These are phyloP conservation scores for Fulmarus glacialis DNA, from an alignment of 2,113 vertebrate genomes.

Conservation along the genomic window DNA sequence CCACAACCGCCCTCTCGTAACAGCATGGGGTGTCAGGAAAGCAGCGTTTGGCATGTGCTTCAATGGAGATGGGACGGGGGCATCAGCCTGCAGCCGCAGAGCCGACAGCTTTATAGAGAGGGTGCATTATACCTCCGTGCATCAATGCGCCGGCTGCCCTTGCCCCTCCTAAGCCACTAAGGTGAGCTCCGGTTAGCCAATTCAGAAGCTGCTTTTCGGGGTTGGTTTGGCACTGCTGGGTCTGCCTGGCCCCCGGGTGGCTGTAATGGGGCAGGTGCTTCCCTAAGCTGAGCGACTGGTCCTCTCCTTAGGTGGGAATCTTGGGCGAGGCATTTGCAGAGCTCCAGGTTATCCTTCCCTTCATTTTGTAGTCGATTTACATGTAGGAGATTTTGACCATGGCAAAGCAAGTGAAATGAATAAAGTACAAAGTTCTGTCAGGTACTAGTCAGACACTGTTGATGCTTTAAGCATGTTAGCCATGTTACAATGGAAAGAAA, in stretches of 20 bases:
- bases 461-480: conserved; percentile 91
- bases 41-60: conserved; percentile 52
- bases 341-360: conserved; percentile 93
- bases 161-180: background rate
- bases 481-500: conserved; percentile 96
- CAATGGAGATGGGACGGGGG: conserved; percentile 53
- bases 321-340: conserved; percentile 84
- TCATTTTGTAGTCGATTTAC: conserved; percentile 89
- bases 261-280: background rate
- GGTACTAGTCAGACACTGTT: conserved; percentile 94
- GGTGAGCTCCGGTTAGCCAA: background rate
- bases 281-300: conserved; percentile 58
- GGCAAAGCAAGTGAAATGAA: conserved; percentile 98
- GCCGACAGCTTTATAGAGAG: background rate
- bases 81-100: background rate
- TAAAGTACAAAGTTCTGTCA: conserved; percentile 93
- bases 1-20: background rate
- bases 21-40: conserved; percentile 59
- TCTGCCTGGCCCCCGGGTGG: background rate
- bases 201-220: background rate
- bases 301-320: conserved; percentile 55
- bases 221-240: background rate
- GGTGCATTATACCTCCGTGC: background rate
- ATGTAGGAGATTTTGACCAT: conserved; percentile 95
- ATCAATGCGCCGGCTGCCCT: background rate